Percentiles rank a stretch among this genome's conserved stretches.
Conservation (phyloP, 2,888 invertebrate genomes). For the Cantharis rustica region DNA sequence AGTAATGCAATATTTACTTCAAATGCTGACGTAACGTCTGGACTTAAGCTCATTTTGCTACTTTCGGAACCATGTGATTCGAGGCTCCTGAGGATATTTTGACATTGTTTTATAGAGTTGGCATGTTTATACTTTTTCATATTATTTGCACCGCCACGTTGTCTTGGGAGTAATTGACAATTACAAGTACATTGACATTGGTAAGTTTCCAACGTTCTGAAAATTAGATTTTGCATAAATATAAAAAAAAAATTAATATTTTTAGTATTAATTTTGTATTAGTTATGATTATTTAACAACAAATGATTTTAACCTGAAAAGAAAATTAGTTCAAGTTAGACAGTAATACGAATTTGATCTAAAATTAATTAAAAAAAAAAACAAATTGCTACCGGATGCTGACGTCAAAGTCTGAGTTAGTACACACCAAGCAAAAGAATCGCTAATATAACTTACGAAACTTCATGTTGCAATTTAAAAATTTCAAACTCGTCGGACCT, state of each 20-base stretch:
- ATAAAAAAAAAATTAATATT: neutral
- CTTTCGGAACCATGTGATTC: slow-evolving; percentile 27
- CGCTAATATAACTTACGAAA: slow-evolving; percentile 40
- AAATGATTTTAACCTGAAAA: no score
- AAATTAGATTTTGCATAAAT: neutral
- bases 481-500: slow-evolving; percentile 44
- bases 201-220: neutral
- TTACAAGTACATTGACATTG: neutral
- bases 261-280: no score
- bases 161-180: neutral
- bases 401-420: neutral
- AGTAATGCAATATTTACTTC: neutral
- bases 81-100: slow-evolving; percentile 20
- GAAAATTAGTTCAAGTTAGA: neutral
- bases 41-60: slow-evolving; percentile 10
- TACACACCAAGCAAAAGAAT: neutral
- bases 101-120: neutral
- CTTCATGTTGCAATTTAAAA: slow-evolving; percentile 42
- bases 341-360: neutral
- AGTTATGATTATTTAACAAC: neutral
- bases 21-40: neutral
- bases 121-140: neutral
- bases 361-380: no score
- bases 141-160: slow-evolving; percentile 11
- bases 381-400: neutral